Evolutionary conservation across 30 jellyfish, hydroid and myxozoan species (phyloP), one percentile per base, ranked within the genome.

Genomic region (Hydractinia symbiolongicarpus): DNA sequence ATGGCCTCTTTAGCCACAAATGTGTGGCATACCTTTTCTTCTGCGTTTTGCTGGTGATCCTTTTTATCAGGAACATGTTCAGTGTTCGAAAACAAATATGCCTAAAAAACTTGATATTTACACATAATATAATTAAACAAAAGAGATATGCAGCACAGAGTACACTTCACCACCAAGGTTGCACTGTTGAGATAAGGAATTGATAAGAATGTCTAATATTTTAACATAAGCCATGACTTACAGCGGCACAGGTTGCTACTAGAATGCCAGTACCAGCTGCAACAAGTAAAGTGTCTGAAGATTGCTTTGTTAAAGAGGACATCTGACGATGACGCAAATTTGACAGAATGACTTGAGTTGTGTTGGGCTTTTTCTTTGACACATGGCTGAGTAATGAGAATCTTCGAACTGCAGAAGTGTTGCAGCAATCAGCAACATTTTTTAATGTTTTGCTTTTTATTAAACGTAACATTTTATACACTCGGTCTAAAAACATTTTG

Each of bases 231-330:
- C 17, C 17, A 71, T 20, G 13, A 19, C 80, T 71, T 20, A 71
- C 80, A 30, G 51, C 15, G 17, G 51, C 6, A 20, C 56, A 30
- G 54, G 80, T 71, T 7, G 80, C 9, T 19, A 40, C 80, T 20
- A 71, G 54, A 14, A 71, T 71, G 4, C 80, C 80, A 30, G 61
- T 71, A 19, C 80, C 80, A 7, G 80, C 80, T n/a, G 80, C 80
- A 71, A 71, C 50, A 54, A 71, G n/a, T 50, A 71, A 7, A 50
- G 80, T 4, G 80, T 71, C 80, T 7, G 30, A 19, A 19, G 61
- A 64, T 13, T 64, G 74, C 40, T 64, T 64, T 64, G 74, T 51
- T 64, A 51, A n/a, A n/a, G 74, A 64, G 40, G 74, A 64, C 74
- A 64, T 64, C 19, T 44, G 9, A n/a, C 17, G 19, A 44, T 13